Evolutionary conservation across 30 jellyfish, hydroid and myxozoan genomes (phyloP).

Genomic region (Hydractinia echinata): DNA sequence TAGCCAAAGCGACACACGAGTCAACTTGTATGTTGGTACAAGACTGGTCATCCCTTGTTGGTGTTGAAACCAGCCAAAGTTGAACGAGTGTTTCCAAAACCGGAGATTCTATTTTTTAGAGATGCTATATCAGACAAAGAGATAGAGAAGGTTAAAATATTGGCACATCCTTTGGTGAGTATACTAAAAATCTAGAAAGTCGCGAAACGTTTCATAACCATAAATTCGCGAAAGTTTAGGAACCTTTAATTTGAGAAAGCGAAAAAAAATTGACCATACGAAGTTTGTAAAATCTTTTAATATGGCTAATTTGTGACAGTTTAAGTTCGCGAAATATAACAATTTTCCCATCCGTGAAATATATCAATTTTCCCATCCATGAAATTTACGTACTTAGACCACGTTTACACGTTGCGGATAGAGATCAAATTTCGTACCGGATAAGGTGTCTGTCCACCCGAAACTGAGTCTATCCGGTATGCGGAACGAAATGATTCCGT

Average conservation of each 20-base stretch:
- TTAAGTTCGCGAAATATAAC: too few species aligned
- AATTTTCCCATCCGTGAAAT: too few species aligned
- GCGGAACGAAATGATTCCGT: too few species aligned
- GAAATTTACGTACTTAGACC: too few species aligned
- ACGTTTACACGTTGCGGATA: too few species aligned
- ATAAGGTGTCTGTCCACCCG: too few species aligned
- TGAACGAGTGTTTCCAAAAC: constrained; percentile 60
- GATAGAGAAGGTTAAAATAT: constrained; percentile 49
- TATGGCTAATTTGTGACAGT: not conserved
- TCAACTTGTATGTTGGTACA: constrained; percentile 63
- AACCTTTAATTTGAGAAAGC: not conserved
- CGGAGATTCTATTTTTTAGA: constrained; percentile 60
- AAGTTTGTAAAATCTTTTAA: not conserved
- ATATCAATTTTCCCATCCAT: too few species aligned
- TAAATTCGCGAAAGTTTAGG: not conserved
- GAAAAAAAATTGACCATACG: not conserved
- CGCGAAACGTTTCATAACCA: not conserved
- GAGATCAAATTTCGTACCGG: too few species aligned
- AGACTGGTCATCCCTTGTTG: constrained; percentile 52
- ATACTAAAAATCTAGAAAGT: not conserved
- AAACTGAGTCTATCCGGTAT: too few species aligned
- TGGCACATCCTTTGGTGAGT: constrained; percentile 83
- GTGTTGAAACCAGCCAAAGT: constrained; percentile 67
- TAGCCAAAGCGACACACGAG: constrained; percentile 53
- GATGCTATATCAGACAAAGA: constrained; percentile 52